A percentile compares a stretch with the other conserved stretches of the same genome.
Conservation (phyloP, 1,140 invertebrate genomes). For the Cepaea nemoralis region DNA sequence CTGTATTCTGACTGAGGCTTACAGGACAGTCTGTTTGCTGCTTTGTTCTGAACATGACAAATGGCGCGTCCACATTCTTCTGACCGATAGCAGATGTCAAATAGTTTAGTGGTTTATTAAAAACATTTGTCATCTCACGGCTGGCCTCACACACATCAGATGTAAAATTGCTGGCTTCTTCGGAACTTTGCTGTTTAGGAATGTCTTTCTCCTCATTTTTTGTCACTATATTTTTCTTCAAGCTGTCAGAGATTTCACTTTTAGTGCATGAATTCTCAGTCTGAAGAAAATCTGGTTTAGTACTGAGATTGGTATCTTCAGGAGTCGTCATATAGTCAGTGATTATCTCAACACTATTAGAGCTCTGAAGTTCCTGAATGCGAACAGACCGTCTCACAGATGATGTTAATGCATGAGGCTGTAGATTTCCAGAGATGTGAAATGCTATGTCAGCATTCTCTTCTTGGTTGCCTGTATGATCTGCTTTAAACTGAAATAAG, state of each 20-base stretch:
- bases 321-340: not conserved
- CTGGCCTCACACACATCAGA: not conserved
- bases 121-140: not conserved
- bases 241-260: not conserved
- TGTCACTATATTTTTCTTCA: not conserved
- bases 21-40: not conserved
- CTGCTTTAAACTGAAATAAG: not conserved
- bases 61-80: constrained; percentile 3
- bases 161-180: not conserved
- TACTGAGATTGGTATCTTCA: not conserved
- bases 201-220: not conserved
- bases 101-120: not conserved
- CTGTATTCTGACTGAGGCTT: constrained; percentile 13
- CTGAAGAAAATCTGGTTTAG: not conserved
- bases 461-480: not conserved
- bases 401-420: not conserved
- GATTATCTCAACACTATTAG: not conserved
- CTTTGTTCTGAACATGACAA: constrained; percentile 23
- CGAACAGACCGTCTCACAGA: not conserved
- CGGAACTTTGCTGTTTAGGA: not conserved
- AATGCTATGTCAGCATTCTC: not conserved
- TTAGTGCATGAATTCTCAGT: not conserved
- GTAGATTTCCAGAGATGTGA: not conserved
- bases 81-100: not conserved
- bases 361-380: not conserved